A percentile compares a stretch with the other conserved stretches of the same genome.
Conservation (phyloP, 2,113 vertebrate species). For the Nestor notabilis region DNA sequence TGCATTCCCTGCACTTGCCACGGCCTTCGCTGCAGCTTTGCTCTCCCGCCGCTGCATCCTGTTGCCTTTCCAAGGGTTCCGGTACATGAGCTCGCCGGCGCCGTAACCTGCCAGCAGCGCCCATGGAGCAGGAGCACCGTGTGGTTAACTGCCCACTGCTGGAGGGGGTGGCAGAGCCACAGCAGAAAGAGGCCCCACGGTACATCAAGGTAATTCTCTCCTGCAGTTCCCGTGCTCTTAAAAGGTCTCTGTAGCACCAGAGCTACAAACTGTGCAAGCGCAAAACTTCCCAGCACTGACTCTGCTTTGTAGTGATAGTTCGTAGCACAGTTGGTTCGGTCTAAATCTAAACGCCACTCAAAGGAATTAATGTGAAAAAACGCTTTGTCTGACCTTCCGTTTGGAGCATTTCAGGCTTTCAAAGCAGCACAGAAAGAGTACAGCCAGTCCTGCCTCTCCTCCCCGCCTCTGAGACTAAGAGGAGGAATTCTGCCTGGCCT, state of each 20-base stretch:
- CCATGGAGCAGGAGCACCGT: fast-evolving
- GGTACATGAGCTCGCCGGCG: fast-evolving
- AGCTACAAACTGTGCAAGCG: not conserved
- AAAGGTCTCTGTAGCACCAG: not conserved
- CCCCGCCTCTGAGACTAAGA: not conserved
- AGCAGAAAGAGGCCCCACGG: not conserved
- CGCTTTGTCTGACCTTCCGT: not conserved
- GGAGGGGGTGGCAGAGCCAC: not conserved
- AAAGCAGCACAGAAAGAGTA: not conserved
- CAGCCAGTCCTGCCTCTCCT: not conserved
- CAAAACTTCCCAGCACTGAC: not conserved
- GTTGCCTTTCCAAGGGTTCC: not conserved
- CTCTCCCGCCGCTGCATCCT: fast-evolving
- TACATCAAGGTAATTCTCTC: not conserved
- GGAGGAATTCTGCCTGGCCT: not conserved
- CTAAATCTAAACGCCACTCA: not conserved
- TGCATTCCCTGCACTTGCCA: fast-evolving
- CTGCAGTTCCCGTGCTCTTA: not conserved
- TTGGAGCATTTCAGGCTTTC: not conserved
- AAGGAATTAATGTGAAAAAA: not conserved
- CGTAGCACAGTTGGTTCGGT: not conserved
- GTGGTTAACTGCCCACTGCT: not conserved
- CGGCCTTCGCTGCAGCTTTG: fast-evolving
- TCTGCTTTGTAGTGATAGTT: not conserved
- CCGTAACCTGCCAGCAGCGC: not conserved